Evolutionary conservation across 2,888 invertebrate genomes (phyloP).

Genomic region (Cheilosia scutellata): DNA sequence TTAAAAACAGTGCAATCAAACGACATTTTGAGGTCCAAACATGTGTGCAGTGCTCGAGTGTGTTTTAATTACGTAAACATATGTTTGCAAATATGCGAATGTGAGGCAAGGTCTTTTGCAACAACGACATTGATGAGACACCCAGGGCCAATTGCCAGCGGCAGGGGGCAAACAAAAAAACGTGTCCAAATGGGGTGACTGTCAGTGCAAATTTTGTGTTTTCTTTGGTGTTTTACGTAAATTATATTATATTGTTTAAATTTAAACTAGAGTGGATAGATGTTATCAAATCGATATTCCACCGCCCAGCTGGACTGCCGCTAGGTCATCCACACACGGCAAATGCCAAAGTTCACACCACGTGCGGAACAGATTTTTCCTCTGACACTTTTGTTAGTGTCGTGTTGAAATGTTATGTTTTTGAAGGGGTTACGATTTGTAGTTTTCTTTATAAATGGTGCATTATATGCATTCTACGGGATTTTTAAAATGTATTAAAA

Average conservation of each 20-base stretch:
- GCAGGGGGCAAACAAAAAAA: too few species aligned
- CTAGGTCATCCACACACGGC: background rate
- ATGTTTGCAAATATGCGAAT: conserved; percentile 50
- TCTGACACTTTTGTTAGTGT: too few species aligned
- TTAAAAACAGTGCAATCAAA: background rate
- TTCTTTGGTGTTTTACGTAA: background rate
- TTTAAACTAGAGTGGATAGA: too few species aligned
- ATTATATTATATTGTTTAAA: background rate
- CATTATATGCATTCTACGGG: too few species aligned
- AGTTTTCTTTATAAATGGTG: too few species aligned
- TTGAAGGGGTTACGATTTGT: too few species aligned
- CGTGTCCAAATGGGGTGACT: background rate
- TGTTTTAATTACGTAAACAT: conserved; percentile 66
- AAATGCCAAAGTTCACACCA: background rate
- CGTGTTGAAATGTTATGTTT: too few species aligned
- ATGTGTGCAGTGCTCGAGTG: conserved; percentile 33
- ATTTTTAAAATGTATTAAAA: too few species aligned
- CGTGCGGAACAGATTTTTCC: background rate
- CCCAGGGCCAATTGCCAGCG: conserved; percentile 29
- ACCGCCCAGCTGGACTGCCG: background rate
- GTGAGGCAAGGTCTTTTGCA: conserved; percentile 4
- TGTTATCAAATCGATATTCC: too few species aligned
- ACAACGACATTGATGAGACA: conserved; percentile 31
- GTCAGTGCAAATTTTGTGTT: background rate
- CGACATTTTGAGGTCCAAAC: background rate